Evolutionary conservation across 1,140 invertebrate genomes (phyloP).

Genomic region (Drosophila trapezifrons): DNA sequence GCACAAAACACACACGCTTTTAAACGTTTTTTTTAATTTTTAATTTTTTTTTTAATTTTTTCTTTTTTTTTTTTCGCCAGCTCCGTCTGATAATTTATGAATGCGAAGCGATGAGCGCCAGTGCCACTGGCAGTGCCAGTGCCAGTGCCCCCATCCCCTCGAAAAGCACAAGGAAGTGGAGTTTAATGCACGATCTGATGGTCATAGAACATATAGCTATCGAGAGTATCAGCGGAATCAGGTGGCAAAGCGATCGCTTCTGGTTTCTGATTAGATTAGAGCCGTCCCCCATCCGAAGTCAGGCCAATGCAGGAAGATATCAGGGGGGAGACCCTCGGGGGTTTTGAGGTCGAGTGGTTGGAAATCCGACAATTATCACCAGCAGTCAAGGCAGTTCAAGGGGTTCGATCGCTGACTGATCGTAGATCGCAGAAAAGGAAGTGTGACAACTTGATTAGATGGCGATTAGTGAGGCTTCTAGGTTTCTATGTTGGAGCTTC

Average conservation of each 20-base stretch:
- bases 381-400: constrained; percentile 36
- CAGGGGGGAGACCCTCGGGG: constrained; percentile 7
- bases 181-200: constrained; percentile 65
- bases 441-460: constrained; percentile 17
- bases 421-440: constrained; percentile 6
- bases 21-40: constrained; percentile 74
- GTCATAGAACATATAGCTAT: constrained; percentile 45
- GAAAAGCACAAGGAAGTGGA: constrained; percentile 66
- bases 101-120: constrained; percentile 73
- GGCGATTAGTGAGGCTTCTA: constrained; percentile 16
- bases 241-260: constrained; percentile 46
- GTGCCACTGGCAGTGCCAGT: constrained; percentile 25
- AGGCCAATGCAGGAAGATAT: constrained; percentile 33
- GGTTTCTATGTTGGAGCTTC: too few relatives aligned
- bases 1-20: constrained; percentile 44
- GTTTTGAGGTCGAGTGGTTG: constrained; percentile 19
- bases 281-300: background rate
- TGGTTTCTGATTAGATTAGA: constrained; percentile 54
- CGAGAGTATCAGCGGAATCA: constrained; percentile 32
- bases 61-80: constrained; percentile 33
- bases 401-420: background rate
- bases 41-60: too few relatives aligned
- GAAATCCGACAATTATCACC: constrained; percentile 11
- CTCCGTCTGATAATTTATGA: constrained; percentile 71
- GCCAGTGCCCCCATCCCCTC: constrained; percentile 65